phyloP scores from a whole-genome alignment of 2,797 vertebrate species.

The Scleropages formosus region DNA sequence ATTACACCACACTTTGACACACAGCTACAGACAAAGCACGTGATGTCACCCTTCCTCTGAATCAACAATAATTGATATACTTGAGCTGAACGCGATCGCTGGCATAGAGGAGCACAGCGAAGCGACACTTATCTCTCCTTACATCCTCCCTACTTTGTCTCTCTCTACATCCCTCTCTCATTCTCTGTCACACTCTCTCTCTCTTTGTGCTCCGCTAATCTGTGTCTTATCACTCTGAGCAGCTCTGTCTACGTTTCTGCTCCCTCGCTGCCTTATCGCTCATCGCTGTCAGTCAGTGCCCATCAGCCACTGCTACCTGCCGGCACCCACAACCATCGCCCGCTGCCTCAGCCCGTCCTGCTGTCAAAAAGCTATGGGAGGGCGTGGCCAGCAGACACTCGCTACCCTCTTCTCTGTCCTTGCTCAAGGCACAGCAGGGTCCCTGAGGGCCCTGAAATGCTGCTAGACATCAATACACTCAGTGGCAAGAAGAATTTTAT shows the following conservation, averaged over 20 bases:
- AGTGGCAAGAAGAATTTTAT: neutral
- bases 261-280: conserved; percentile 64
- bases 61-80: conserved; percentile 4
- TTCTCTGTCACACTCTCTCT: conserved; percentile 9
- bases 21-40: neutral
- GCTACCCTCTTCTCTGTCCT: neutral
- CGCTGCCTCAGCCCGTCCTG: conserved; percentile 4
- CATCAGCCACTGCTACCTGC: conserved; percentile 56
- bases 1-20: neutral
- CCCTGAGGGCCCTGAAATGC: neutral
- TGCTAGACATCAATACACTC: neutral
- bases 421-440: neutral
- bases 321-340: conserved; percentile 23
- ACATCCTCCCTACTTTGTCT: neutral
- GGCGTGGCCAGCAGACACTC: neutral
- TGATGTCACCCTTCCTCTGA: neutral
- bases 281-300: conserved; percentile 71
- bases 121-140: neutral
- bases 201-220: conserved; percentile 53
- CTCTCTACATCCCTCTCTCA: neutral
- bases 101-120: neutral
- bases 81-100: neutral
- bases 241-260: conserved; percentile 65
- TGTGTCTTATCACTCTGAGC: conserved; percentile 65
- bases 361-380: neutral